These are phyloP conservation scores for Heterocephalus glaber DNA, from an alignment of 2,113 vertebrate genomes.

Conservation along the genomic window DNA sequence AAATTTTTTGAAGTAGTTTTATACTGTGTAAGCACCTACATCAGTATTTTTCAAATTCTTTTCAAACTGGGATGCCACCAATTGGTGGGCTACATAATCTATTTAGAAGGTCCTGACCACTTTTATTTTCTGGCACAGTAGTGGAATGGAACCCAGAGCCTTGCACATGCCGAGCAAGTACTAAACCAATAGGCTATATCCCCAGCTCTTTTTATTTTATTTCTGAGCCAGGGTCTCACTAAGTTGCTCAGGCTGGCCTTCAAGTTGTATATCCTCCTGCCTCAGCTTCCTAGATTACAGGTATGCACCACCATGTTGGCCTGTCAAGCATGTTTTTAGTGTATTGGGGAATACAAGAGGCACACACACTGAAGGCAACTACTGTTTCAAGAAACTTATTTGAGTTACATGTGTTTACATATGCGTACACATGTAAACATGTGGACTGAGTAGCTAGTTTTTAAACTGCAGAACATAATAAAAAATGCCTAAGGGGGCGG, in stretches of 20 bases:
- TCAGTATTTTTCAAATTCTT: not conserved
- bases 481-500: not conserved
- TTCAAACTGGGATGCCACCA: not conserved
- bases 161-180: not conserved
- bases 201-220: not conserved
- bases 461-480: not conserved
- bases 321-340: not conserved
- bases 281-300: not conserved
- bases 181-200: not conserved
- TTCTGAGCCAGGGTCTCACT: not conserved
- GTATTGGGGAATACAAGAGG: not conserved
- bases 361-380: not conserved
- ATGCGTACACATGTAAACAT: not conserved
- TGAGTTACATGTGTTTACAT: not conserved
- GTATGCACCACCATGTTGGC: not conserved
- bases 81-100: not conserved
- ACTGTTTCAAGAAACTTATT: not conserved
- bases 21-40: not conserved
- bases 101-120: not conserved
- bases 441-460: not conserved
- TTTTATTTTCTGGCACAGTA: not conserved
- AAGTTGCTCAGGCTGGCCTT: not conserved
- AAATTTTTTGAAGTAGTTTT: constrained; percentile 23
- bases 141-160: not conserved
- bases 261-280: not conserved